A percentile compares a stretch with the other conserved stretches of the same genome.
Conservation (phyloP, 2,888 invertebrate species). For the Calameuta filiformis region DNA sequence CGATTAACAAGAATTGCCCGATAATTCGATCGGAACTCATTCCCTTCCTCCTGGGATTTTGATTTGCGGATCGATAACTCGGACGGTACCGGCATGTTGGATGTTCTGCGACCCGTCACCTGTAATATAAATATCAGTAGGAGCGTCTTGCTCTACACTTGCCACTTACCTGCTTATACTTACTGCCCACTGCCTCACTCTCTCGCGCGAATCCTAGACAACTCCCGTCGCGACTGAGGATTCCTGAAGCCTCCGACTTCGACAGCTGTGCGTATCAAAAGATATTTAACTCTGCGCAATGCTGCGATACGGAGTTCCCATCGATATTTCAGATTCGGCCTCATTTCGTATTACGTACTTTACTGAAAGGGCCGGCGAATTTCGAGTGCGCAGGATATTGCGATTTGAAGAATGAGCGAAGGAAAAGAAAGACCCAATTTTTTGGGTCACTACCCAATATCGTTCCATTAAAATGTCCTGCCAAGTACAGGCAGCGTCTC, state of each 20-base stretch:
- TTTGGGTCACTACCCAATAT: background rate
- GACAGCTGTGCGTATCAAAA: background rate
- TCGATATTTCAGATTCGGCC: background rate
- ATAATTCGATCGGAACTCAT: background rate
- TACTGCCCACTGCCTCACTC: background rate
- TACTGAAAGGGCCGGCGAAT: background rate
- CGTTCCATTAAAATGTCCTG: background rate
- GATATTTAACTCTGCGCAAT: background rate
- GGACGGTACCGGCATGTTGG: background rate
- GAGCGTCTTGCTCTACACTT: background rate
- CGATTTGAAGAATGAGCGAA: background rate
- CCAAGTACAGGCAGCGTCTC: background rate
- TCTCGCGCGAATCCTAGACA: background rate
- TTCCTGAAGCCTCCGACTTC: background rate
- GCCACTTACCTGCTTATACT: background rate
- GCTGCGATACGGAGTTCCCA: background rate
- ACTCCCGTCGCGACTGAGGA: background rate
- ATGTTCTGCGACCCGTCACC: background rate
- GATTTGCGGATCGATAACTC: background rate
- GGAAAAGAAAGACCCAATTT: background rate
- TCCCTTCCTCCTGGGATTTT: background rate
- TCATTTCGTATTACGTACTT: background rate
- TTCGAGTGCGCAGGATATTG: background rate
- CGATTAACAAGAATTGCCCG: background rate
- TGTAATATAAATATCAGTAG: background rate